phyloP scores from a whole-genome alignment of 2,888 invertebrate genomes.

The Cepaea hortensis region DNA sequence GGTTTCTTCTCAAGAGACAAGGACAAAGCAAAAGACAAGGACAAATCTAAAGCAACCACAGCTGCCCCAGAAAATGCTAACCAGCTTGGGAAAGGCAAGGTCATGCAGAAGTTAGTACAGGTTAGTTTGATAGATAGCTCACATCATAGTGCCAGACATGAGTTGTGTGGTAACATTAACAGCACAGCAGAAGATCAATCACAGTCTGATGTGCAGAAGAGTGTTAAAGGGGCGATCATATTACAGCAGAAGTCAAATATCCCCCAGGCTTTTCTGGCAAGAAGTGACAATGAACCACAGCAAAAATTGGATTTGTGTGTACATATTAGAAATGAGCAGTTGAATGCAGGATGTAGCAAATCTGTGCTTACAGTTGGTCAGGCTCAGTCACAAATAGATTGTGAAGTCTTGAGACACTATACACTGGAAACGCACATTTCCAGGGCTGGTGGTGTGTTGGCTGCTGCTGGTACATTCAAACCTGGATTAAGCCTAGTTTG shows the following conservation, averaged over 20 bases:
- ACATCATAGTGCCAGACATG: neutral
- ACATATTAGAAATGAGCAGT: neutral
- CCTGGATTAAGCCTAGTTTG: neutral
- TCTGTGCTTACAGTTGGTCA: neutral
- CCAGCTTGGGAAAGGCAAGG: neutral
- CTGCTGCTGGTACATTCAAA: neutral
- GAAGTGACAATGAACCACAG: neutral
- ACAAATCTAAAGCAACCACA: neutral
- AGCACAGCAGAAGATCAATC: neutral
- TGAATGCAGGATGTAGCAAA: neutral
- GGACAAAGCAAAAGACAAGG: neutral
- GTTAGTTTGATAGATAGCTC: neutral
- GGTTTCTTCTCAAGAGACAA: constrained; percentile 59
- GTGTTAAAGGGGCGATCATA: neutral
- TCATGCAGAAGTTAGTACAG: neutral
- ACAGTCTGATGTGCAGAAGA: too few species aligned
- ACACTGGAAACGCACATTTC: neutral
- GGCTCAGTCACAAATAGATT: neutral
- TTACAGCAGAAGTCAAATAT: neutral
- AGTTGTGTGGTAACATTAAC: neutral
- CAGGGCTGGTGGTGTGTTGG: neutral
- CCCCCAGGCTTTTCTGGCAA: neutral
- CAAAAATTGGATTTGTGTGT: neutral
- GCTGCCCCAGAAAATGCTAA: neutral
- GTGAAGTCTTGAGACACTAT: neutral